Evolutionary conservation across 2,797 vertebrate species (phyloP), one percentile per base, ranked within the genome.

Genomic region (Gallirallus australis): DNA sequence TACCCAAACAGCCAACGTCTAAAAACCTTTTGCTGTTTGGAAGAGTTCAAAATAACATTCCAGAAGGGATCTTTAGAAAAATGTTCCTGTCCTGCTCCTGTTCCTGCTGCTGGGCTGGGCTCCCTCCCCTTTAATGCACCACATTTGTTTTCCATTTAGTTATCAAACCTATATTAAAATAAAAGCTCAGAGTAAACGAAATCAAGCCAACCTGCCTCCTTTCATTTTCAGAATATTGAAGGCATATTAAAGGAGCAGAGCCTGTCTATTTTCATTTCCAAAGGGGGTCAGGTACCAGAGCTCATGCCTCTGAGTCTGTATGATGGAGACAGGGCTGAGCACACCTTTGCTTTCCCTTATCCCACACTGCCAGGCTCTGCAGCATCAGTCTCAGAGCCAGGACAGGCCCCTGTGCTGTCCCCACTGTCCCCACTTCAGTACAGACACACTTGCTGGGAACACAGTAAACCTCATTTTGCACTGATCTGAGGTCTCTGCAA

Each of bases 1-100:
- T 97, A 96, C 93, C 86, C 91, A 97, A 97, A 96, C 94, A 96
- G 81, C 95, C 94, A 52, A 53, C 47, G 96, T 96, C 96, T 96
- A 96, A 96, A 97, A 97, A 95, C 96, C 95, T 97, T 45, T 97
- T 92, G 95, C 97, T 2, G 68, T 96, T 94, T 95, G 24, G 45
- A 94, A 84, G 91, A 96, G 95, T 97, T 97, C 95, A 98, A 97
- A 98, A 98, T 96, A 97, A 97, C 96, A 97, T 96, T 96, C 97
- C 96, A 97, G 81, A 93, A 92, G 80, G 89, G 90, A 96, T 96
- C 90, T 96, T 86, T 94, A 72, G 87, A 96, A 94, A 94, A 96
- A 95, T 91, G 91, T 96, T 96, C 95, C 95, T 97, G 73, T 75
- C 89, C 93, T 31, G 40, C 77, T 95, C 89, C 87, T 1, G 40